Evolutionary conservation across 2,888 invertebrate genomes (phyloP).

Genomic region (Dasysyrphus tricinctus): DNA sequence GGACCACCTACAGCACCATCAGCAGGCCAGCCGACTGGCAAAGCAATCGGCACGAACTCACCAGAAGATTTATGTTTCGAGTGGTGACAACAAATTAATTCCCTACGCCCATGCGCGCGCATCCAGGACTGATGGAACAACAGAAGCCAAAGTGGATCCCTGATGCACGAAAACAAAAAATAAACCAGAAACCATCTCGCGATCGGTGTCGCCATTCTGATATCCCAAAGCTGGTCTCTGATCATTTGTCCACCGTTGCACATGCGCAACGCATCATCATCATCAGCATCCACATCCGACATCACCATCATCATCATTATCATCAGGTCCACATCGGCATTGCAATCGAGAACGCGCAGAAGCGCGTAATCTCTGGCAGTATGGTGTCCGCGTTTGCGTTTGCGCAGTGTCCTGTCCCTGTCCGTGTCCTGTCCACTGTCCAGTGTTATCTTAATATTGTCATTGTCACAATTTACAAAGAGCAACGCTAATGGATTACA

Average conservation of each 20-base stretch:
- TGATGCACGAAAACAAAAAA: constrained; percentile 26
- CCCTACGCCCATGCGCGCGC: constrained; percentile 77
- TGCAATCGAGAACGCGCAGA: constrained; percentile 54
- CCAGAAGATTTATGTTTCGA: constrained; percentile 79
- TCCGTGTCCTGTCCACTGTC: constrained; percentile 71
- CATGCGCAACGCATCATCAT: constrained; percentile 19
- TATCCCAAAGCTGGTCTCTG: constrained; percentile 43
- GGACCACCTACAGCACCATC: constrained; percentile 61
- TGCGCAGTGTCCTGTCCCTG: constrained; percentile 72
- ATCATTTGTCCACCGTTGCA: constrained; percentile 51
- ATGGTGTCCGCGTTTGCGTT: constrained; percentile 63
- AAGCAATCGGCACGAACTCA: constrained; percentile 64
- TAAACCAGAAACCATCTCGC: constrained; percentile 62
- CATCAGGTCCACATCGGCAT: constrained; percentile 13
- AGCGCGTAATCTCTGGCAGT: constrained; percentile 72
- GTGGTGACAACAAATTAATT: constrained; percentile 83
- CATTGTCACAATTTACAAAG: constrained; percentile 84
- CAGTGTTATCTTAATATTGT: constrained; percentile 83
- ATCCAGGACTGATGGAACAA: constrained; percentile 37
- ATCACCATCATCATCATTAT: constrained; percentile 37
- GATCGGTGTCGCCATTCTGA: constrained; percentile 69
- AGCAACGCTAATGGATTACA: constrained; percentile 84
- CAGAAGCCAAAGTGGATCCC: constrained; percentile 59
- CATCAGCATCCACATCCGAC: constrained; percentile 14
- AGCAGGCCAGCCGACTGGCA: neutral